phyloP scores from a whole-genome alignment of 2,797 vertebrate species.

The Pristis pectinata region DNA sequence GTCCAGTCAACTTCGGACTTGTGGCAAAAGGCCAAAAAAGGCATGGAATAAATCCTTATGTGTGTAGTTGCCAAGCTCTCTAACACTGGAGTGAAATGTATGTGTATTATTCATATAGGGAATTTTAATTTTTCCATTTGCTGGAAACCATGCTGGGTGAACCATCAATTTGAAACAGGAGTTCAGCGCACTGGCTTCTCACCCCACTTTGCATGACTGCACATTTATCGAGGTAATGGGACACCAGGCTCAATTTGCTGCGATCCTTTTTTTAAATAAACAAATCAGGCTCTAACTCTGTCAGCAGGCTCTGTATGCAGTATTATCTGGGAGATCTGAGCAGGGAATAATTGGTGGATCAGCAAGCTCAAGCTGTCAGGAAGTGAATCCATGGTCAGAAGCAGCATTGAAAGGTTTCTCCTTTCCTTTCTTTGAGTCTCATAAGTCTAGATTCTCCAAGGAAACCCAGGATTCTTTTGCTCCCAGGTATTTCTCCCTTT shows the following conservation, averaged over 20 bases:
- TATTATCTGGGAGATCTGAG: not conserved
- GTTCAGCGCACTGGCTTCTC: not conserved
- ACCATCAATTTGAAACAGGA: too few relatives aligned
- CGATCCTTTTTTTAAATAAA: not conserved
- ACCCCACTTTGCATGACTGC: not conserved
- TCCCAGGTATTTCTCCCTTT: not conserved
- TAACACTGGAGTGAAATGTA: not conserved
- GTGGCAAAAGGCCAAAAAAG: not conserved
- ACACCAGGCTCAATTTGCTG: too few relatives aligned
- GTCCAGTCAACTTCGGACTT: not conserved
- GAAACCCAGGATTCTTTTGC: not conserved
- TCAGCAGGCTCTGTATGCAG: not conserved
- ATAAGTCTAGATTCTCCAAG: not conserved
- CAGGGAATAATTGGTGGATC: not conserved
- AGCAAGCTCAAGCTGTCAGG: not conserved
- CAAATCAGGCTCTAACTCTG: too few relatives aligned
- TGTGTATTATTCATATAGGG: not conserved
- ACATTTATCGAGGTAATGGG: not conserved
- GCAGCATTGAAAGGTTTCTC: not conserved
- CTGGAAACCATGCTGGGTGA: not conserved
- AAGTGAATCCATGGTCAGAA: not conserved
- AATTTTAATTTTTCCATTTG: not conserved
- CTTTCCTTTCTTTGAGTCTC: not conserved
- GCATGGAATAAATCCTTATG: not conserved
- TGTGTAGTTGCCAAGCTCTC: slow-evolving; percentile 1